Percentiles rank a stretch among this genome's conserved stretches.
Conservation (phyloP, 2,888 invertebrate species). For the Apantesis nais region DNA sequence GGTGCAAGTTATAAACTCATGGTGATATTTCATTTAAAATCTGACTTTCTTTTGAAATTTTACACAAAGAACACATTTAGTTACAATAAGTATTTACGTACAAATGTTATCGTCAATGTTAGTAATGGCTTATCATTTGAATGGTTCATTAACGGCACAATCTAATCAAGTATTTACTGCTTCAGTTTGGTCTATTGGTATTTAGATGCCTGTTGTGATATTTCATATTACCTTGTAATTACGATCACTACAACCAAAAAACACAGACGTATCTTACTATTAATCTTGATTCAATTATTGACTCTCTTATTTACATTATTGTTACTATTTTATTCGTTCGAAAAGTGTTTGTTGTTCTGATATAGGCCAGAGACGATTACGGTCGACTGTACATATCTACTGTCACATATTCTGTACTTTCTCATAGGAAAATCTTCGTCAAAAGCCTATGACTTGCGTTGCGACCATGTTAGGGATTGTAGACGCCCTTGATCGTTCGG, state of each 20-base stretch:
- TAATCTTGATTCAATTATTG: background rate
- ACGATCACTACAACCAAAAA: background rate
- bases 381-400: too few relatives aligned
- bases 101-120: too few relatives aligned
- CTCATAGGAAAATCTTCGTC: background rate
- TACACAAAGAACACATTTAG: background rate
- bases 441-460: conserved; percentile 30
- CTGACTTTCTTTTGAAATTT: too few relatives aligned
- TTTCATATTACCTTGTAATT: background rate
- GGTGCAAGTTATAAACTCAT: conserved; percentile 47
- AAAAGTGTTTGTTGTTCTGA: background rate
- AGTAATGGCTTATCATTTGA: too few relatives aligned
- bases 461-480: conserved; percentile 72
- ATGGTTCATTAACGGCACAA: too few relatives aligned
- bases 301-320: background rate
- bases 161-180: background rate
- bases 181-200: background rate
- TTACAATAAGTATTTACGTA: too few relatives aligned
- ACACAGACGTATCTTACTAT: too few relatives aligned
- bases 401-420: background rate
- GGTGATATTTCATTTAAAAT: background rate
- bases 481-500: conserved; percentile 76
- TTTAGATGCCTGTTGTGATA: background rate
- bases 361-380: background rate
- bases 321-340: background rate